Evolutionary conservation across 2,113 vertebrate species (phyloP), one percentile per base, ranked within the genome.

Genomic region (Camarhynchus parvulus): DNA sequence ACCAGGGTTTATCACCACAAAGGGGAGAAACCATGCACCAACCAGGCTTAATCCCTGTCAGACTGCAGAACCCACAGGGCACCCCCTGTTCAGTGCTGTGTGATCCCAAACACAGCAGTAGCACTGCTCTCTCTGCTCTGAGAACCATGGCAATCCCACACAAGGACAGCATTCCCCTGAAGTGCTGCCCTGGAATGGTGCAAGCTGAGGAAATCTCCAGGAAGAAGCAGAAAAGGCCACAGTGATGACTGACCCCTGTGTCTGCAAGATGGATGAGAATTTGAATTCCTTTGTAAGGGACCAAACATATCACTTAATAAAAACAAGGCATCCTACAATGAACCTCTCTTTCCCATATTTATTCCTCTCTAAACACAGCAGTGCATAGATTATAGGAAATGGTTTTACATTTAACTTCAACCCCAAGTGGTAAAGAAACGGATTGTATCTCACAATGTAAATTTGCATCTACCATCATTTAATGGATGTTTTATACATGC

Each of bases 401-500:
- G 83, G 68, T 87, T 97, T 96, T 78, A 94, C 92, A 74, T 90
- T 88, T 93, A 91, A 81, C 78, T 84, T 88, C 95, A 91, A 81
- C 96, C 96, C 95, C 74, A 46, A 96, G 92, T 78, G 92, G 93
- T 95, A 91, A 86, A 92, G 76, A 75, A 63, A 82, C 52, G 82
- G 74, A 79, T 93, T 56, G 95, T 86, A 55, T 87, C 86, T 86
- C 69, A 74, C 66, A 75, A 94, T 10, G 56, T 89, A 93, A 91
- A 83, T 95, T 92, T 95, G 92, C 83, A 91, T 96, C 91, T 82
- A 80, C 96, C 96, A 78, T 62, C 62, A 88, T 89, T 95, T 95
- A 97, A 97, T 76, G 89, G 95, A 93, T 91, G 72, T 91, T 96
- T 96, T 95, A 96, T 94, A 87, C 61, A 81, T 41, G 86, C 95